phyloP scores from a whole-genome alignment of 2,888 invertebrate species.

The Orthosia incerta region DNA sequence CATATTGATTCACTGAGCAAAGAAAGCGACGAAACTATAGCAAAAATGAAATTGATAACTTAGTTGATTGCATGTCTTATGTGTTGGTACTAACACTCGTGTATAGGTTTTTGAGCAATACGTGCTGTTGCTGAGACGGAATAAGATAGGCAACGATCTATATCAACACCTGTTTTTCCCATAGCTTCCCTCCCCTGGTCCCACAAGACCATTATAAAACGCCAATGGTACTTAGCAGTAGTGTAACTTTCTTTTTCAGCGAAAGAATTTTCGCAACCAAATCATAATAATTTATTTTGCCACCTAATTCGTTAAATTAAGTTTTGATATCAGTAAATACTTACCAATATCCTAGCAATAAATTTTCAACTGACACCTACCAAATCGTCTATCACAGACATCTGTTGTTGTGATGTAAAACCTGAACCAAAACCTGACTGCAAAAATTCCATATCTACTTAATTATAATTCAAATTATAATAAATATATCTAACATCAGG shows the following conservation, averaged over 20 bases:
- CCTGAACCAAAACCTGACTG: not conserved
- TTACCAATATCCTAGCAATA: not conserved
- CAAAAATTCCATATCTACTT: conserved; percentile 6
- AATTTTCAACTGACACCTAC: not conserved
- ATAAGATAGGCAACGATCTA: not conserved
- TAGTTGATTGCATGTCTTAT: conserved; percentile 8
- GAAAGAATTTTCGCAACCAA: not conserved
- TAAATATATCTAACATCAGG: not conserved
- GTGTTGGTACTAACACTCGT: not conserved
- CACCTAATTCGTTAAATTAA: too few species aligned
- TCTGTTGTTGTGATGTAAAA: conserved; percentile 1
- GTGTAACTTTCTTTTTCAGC: not conserved
- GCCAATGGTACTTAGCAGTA: not conserved
- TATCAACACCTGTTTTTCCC: not conserved
- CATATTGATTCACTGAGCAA: conserved; percentile 30
- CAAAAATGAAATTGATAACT: conserved; percentile 37
- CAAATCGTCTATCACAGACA: not conserved
- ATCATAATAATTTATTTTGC: too few species aligned
- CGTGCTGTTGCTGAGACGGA: not conserved
- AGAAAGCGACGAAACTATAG: conserved; percentile 14
- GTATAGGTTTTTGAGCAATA: not conserved
- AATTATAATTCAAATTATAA: conserved; percentile 2
- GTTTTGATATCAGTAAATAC: not conserved
- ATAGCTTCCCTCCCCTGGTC: not conserved
- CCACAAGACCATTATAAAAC: not conserved